Conservation (phyloP, 2,113 vertebrate genomes). For the Vireo altiloquus region DNA sequence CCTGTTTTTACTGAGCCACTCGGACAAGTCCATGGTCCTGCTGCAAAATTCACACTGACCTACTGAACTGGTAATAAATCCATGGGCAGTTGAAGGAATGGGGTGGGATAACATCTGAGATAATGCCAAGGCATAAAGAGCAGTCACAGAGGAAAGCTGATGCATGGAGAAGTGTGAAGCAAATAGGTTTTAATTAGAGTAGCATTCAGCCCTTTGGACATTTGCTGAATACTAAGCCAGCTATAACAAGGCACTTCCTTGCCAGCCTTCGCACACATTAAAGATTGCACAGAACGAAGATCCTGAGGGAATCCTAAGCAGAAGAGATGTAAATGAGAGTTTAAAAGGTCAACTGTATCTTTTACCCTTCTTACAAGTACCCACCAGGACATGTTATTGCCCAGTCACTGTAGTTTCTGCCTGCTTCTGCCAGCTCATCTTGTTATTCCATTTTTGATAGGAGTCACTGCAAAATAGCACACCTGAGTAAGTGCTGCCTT, state of each 20-base stretch:
- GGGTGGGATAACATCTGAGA: neutral
- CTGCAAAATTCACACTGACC: neutral
- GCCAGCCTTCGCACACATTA: neutral
- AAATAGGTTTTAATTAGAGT: conserved; percentile 42
- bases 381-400: neutral
- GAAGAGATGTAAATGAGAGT: neutral
- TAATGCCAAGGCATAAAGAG: neutral
- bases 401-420: neutral
- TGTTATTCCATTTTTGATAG: neutral
- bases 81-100: neutral
- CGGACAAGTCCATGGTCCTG: neutral
- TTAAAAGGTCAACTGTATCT: neutral
- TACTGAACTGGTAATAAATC: neutral
- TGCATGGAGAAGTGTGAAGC: neutral
- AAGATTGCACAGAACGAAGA: neutral
- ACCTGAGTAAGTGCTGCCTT: neutral
- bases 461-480: neutral
- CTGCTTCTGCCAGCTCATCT: neutral
- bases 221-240: conserved; percentile 14
- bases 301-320: neutral
- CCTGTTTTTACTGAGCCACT: neutral
- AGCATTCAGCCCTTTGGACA: conserved; percentile 20
- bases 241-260: conserved; percentile 23
- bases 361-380: neutral
- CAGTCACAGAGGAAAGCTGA: neutral